Conservation (phyloP, 1,140 invertebrate genomes). For the Galendromus occidentalis region DNA sequence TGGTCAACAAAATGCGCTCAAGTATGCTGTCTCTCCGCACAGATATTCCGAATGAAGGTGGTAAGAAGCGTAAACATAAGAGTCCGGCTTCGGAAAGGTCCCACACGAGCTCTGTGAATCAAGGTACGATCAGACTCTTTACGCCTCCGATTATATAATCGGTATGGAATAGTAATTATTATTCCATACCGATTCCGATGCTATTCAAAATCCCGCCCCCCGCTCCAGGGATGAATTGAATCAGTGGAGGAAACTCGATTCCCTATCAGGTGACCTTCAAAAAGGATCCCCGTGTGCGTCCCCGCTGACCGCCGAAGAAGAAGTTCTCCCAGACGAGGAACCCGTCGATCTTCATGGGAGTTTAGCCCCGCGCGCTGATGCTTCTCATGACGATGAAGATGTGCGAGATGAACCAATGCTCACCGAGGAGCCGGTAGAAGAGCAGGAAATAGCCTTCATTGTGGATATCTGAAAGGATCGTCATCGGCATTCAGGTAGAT, state of each 20-base stretch:
- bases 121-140: not conserved
- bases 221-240: no score
- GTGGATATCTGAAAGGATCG: not conserved
- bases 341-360: no score
- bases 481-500: no score
- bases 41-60: not conserved
- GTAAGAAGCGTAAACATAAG: constrained; percentile 7
- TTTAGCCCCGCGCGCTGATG: no score
- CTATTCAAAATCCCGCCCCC: no score
- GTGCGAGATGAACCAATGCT: not conserved
- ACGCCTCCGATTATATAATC: no score
- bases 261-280: no score
- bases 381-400: not conserved
- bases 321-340: not conserved
- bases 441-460: constrained; percentile 5
- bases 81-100: constrained; percentile 1
- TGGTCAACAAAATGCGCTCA: constrained; percentile 10
- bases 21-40: not conserved
- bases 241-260: no score
- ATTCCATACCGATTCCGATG: no score
- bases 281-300: not conserved
- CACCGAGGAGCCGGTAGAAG: not conserved
- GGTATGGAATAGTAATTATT: no score
- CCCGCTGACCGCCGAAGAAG: not conserved
- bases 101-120: not conserved